Percentiles rank a stretch among this genome's conserved stretches.
Evolutionary conservation across 2,797 vertebrate genomes (phyloP).

Genomic region (Sebastes goodei): DNA sequence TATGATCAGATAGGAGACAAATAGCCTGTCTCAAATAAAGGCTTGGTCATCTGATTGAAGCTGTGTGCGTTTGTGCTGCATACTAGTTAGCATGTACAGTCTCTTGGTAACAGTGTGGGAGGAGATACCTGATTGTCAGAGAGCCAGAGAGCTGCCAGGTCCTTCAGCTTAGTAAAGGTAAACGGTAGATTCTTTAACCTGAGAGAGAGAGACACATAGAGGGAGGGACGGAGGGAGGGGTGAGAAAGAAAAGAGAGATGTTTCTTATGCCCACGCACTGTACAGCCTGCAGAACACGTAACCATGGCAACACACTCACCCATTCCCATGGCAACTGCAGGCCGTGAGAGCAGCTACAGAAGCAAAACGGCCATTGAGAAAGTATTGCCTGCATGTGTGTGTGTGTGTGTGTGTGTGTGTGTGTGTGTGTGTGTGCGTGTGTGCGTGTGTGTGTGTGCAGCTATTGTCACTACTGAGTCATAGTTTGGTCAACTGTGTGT

Average conservation of each 20-base stretch:
- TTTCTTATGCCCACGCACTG: conserved; percentile 63
- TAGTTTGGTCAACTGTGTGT: neutral
- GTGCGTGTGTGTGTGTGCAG: neutral
- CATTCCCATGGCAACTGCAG: conserved; percentile 61
- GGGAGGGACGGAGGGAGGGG: neutral
- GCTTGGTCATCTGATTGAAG: neutral
- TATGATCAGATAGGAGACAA: neutral
- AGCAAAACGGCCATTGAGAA: conserved; percentile 60
- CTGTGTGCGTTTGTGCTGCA: neutral
- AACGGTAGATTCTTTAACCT: conserved; percentile 99
- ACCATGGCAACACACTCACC: conserved; percentile 73
- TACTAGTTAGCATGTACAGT: neutral
- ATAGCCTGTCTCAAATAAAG: neutral
- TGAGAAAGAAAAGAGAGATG: conserved; percentile 51
- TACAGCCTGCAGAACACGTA: conserved; percentile 68
- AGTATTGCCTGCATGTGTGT: conserved; percentile 8
- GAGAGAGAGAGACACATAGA: conserved; percentile 39
- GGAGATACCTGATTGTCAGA: conserved; percentile 97
- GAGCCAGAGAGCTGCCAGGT: conserved; percentile 98
- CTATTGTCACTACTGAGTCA: conserved; percentile 19
- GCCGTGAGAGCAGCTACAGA: conserved; percentile 23
- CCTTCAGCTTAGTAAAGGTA: conserved; percentile 98
- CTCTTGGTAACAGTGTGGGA: neutral
- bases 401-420: neutral
- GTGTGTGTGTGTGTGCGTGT: neutral